These are phyloP conservation scores for Contarinia nasturtii DNA, from an alignment of 1,140 invertebrate genomes.

Conservation along the genomic window DNA sequence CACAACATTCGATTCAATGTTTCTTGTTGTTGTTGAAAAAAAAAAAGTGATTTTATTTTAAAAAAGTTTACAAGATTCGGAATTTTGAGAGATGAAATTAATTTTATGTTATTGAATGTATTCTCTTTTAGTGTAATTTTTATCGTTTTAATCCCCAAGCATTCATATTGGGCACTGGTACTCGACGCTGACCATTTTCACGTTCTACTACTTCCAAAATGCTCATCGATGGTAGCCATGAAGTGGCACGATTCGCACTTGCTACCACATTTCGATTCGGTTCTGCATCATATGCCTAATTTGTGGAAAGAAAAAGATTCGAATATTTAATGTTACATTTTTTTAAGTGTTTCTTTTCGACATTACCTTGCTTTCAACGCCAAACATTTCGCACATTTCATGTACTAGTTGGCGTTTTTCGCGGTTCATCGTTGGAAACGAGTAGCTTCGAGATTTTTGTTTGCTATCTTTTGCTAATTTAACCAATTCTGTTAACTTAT, in stretches of 20 bases:
- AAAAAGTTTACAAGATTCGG: not conserved
- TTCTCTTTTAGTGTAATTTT: not conserved
- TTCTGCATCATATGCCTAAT: conserved; percentile 70
- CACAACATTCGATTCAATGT: too few species aligned
- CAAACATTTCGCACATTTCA: conserved; percentile 87
- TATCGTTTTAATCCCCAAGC: conserved; percentile 21
- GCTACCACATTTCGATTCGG: conserved; percentile 88
- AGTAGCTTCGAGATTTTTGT: conserved; percentile 66
- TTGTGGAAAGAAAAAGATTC: too few species aligned
- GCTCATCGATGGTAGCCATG: conserved; percentile 70
- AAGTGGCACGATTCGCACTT: conserved; percentile 68
- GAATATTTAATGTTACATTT: too few species aligned
- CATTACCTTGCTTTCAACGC: conserved; percentile 37
- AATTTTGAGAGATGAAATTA: not conserved
- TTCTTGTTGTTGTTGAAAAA: not conserved
- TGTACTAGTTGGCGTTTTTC: conserved; percentile 81
- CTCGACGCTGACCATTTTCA: conserved; percentile 56
- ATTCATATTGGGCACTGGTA: conserved; percentile 45
- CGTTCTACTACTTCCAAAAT: conserved; percentile 57
- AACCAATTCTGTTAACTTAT: conserved; percentile 68
- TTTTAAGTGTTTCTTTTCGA: too few species aligned
- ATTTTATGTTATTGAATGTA: not conserved
- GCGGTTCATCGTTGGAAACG: conserved; percentile 83
- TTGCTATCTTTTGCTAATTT: conserved; percentile 75
- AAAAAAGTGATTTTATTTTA: not conserved